Conservation (phyloP, 2,797 vertebrate genomes). For the Pantherophis vulpinus region DNA sequence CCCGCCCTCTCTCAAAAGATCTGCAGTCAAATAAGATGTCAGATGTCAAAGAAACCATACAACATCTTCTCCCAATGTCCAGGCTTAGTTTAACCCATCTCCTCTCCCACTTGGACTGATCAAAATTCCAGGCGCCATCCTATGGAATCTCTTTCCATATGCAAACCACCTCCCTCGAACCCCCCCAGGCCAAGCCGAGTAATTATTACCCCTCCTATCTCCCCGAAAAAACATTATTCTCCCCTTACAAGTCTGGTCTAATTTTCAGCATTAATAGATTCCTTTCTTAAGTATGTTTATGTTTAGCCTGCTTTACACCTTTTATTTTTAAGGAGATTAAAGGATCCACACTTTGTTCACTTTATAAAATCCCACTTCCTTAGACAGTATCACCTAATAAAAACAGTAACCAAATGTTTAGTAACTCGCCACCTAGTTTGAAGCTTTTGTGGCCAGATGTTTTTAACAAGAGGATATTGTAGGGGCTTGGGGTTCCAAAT, state of each 20-base stretch:
- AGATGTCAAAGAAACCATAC: background rate
- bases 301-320: background rate
- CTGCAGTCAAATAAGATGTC: background rate
- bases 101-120: background rate
- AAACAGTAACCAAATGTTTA: background rate
- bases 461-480: background rate
- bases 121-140: background rate
- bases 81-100: background rate
- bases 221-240: background rate
- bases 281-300: background rate
- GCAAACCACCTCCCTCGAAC: background rate
- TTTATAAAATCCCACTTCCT: background rate
- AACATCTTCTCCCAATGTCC: background rate
- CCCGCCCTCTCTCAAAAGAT: background rate
- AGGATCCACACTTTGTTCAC: constrained; percentile 5
- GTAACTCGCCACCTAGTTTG: background rate
- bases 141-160: background rate
- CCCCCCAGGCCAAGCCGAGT: background rate
- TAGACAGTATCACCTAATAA: background rate
- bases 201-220: background rate
- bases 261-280: constrained; percentile 2
- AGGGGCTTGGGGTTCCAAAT: background rate
- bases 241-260: background rate
- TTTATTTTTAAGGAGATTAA: constrained; percentile 16
- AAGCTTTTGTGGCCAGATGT: background rate